Evolutionary conservation across 2,113 vertebrate species (phyloP), one percentile per base, ranked within the genome.

Genomic region (Cinclus mexicanus): DNA sequence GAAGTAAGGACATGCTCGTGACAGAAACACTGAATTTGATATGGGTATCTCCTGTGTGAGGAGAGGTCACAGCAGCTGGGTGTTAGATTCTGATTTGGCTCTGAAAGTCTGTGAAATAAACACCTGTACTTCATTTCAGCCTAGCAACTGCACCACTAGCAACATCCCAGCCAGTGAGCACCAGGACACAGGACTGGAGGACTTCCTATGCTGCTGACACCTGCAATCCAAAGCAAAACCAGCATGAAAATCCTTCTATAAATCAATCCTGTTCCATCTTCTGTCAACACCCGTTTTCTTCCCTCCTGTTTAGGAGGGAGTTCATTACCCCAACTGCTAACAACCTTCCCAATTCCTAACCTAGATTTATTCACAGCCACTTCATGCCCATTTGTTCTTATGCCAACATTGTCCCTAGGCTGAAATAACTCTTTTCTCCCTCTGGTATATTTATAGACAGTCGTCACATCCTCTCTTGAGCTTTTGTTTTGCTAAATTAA

Each of bases 391-490:
- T 93, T 91, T 97, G 69, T 91, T 89, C 70, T 55, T 44, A 10
- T 64, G 92, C 96, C 87, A 97, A 64, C 53, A 91, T 68, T 94
- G 92, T 96, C 82, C 78, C 83, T n/a, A 79, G 41, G 74, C 84
- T 82, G 90, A 89, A 96, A 96, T 87, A 93, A 47, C 56, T 92
- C 33, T 91, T 91, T 93, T 96, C 78, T 75, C 69, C 75, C 72
- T 15, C 42, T 69, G 4, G 6, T 55, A 33, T 96, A 96, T 96
- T 96, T 95, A 95, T 84, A 96, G 91, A 47, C 29, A 93, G 47
- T 39, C 1, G 2, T 94, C 89, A 95, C 64, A 91, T 96, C 95
- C 95, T 96, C 91, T 56, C 87, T 33, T 67, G 72, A 87, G 87
- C 59, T 91, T 94, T 94, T 93, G 64, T 93, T 86, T 87, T 87